Evolutionary conservation across 2,113 vertebrate genomes (phyloP).

Genomic region (Neolamprologus caudopunctatus): DNA sequence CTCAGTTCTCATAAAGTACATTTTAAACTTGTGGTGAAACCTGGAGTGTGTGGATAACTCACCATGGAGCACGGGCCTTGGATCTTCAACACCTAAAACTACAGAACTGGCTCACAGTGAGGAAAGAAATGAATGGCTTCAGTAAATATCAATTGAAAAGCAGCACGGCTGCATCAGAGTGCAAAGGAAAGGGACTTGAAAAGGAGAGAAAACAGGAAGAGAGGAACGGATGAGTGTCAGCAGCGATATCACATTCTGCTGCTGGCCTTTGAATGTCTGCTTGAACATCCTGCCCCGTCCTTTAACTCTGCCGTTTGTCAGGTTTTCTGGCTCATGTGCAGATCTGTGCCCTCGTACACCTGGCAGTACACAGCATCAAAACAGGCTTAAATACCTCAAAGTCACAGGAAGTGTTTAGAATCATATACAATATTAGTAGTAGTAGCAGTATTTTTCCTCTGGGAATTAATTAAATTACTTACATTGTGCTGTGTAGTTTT

Average conservation of each 20-base stretch:
- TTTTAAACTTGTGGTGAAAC: neutral
- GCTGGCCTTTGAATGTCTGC: neutral
- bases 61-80: neutral
- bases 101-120: neutral
- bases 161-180: neutral
- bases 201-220: neutral
- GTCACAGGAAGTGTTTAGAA: neutral
- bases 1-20: neutral
- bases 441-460: neutral
- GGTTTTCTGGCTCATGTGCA: neutral
- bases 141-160: neutral
- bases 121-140: neutral
- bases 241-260: neutral
- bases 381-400: neutral
- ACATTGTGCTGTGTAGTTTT: neutral
- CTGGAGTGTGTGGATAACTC: neutral
- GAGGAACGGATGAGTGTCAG: neutral
- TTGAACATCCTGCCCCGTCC: neutral
- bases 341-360: neutral
- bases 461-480: neutral
- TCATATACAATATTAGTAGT: accelerated
- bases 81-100: neutral
- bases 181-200: neutral
- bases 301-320: neutral
- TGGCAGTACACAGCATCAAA: neutral